These are phyloP conservation scores for Manis crassicaudata DNA, from an alignment of 2,797 vertebrate species.

Conservation along the genomic window DNA sequence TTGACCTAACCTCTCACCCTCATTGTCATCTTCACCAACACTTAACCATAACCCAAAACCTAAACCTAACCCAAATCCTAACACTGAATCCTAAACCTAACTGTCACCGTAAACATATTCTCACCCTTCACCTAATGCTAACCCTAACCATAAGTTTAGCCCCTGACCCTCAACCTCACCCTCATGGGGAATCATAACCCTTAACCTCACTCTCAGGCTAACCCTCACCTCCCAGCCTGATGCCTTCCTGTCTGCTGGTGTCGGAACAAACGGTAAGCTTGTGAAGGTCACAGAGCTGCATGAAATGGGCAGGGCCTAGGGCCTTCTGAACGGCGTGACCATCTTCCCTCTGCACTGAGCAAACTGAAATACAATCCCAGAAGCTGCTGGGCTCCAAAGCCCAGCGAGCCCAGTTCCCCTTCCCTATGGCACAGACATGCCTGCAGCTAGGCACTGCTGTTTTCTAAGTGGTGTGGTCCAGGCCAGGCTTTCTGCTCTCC, in stretches of 20 bases:
- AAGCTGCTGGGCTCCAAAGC: not conserved
- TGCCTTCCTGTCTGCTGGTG: not conserved
- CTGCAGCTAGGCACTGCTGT: not conserved
- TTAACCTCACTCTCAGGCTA: too few relatives aligned
- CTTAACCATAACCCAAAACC: too few relatives aligned
- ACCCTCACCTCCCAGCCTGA: not conserved
- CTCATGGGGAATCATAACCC: too few relatives aligned
- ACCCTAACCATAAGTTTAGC: too few relatives aligned
- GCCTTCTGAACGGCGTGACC: not conserved
- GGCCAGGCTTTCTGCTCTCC: slow-evolving; percentile 86
- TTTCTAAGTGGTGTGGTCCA: slow-evolving; percentile 80
- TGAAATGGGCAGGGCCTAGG: not conserved
- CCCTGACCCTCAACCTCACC: too few relatives aligned
- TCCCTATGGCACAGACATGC: not conserved
- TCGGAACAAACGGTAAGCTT: not conserved
- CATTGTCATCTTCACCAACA: too few relatives aligned
- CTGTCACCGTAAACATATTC: too few relatives aligned
- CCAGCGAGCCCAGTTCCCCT: not conserved
- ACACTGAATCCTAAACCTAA: too few relatives aligned
- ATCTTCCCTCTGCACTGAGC: not conserved
- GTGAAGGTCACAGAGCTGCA: not conserved
- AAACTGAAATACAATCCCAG: not conserved
- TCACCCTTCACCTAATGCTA: too few relatives aligned
- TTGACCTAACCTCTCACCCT: too few relatives aligned
- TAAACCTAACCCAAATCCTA: too few relatives aligned